Evolutionary conservation across 2,113 vertebrate genomes (phyloP).

Genomic region (Drymodes brunneopygia): DNA sequence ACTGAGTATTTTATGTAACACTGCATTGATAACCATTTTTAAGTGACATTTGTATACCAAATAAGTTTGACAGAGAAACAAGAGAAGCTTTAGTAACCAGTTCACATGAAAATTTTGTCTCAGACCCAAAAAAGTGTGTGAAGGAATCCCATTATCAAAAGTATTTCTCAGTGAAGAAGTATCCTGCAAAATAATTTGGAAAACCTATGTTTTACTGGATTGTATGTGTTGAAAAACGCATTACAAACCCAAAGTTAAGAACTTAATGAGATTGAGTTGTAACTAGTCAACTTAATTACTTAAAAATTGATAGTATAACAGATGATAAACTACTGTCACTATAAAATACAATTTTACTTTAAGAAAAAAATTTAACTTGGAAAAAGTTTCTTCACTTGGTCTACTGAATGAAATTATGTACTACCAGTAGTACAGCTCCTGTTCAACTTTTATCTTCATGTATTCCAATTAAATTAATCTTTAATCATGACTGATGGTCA

Average conservation of each 20-base stretch:
- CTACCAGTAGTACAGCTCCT: background rate
- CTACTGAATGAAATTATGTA: background rate
- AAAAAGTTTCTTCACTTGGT: background rate
- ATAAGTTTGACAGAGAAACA: background rate
- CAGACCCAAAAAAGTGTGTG: background rate
- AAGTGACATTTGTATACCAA: background rate
- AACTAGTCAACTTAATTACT: background rate
- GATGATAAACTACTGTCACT: background rate
- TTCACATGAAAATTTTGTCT: background rate
- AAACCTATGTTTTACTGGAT: background rate
- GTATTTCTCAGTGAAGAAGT: background rate
- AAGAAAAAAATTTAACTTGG: background rate
- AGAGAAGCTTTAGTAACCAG: background rate
- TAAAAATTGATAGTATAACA: background rate
- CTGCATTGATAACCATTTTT: background rate
- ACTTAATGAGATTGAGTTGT: background rate
- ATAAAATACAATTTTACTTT: background rate
- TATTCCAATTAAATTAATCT: background rate
- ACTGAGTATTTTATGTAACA: background rate
- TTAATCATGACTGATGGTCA: background rate
- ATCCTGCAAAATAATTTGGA: background rate
- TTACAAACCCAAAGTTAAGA: background rate
- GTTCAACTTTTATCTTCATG: background rate
- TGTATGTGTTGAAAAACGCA: background rate
- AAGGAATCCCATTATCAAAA: background rate